Conservation (phyloP, 2,888 invertebrate genomes). For the Endomychus coccineus region DNA sequence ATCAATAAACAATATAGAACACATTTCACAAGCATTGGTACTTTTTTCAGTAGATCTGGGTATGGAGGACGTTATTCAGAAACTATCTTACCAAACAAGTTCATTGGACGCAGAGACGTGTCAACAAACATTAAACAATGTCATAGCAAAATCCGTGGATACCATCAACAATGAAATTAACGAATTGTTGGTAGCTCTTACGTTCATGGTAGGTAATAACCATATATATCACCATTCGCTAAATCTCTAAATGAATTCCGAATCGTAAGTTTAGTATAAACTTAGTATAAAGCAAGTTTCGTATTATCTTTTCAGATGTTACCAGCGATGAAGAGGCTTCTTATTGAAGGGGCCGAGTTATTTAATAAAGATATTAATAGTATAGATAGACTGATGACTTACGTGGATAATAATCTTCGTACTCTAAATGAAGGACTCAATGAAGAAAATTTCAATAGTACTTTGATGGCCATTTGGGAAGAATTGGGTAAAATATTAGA, state of each 20-base stretch:
- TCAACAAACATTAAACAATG: conserved; percentile 68
- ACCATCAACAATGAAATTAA: conserved; percentile 84
- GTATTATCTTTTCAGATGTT: conserved; percentile 54
- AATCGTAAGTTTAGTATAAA: no score
- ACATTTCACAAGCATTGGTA: conserved; percentile 78
- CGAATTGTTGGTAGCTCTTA: conserved; percentile 75
- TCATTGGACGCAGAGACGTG: conserved; percentile 75
- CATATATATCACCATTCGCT: no score
- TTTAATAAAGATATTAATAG: conserved; percentile 72
- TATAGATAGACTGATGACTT: conserved; percentile 83
- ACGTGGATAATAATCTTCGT: conserved; percentile 81
- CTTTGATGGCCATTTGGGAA: conserved; percentile 82
- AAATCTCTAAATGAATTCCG: no score
- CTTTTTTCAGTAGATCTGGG: conserved; percentile 82
- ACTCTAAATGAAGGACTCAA: conserved; percentile 79
- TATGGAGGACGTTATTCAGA: conserved; percentile 65
- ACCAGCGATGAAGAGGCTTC: conserved; percentile 65
- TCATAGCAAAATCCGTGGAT: conserved; percentile 81
- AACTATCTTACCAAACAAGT: conserved; percentile 65
- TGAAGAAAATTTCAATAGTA: conserved; percentile 82
- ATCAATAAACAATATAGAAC: conserved; percentile 95
- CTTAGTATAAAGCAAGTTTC: conserved; percentile 2
- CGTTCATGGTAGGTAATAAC: conserved; percentile 57
- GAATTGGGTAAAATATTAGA: conserved; percentile 72
- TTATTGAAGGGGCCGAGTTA: conserved; percentile 76